Evolutionary conservation across 1,140 invertebrate species (phyloP), one percentile per base, ranked within the genome.

Genomic region (Drosophila hydei): DNA sequence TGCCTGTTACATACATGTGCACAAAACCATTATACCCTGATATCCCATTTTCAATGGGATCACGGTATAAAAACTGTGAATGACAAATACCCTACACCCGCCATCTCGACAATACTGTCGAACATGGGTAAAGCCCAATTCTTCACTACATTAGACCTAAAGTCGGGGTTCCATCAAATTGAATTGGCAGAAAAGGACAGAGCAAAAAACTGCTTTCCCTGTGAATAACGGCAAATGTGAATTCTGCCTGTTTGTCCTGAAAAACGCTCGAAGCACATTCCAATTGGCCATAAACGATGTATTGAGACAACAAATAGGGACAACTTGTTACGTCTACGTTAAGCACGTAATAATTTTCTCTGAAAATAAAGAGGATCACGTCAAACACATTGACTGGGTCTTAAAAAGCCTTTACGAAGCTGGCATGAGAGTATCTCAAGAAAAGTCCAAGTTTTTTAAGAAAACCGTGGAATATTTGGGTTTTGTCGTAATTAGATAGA

Each of bases 191-290:
- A 51, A 30, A 33, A 16, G 16, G 48, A 51, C 4, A 51, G 27
- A 16, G 48, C n/a, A 33, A 33, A 51, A 51, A 51, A 33, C 48
- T 14, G 48, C n/a, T 11, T 51, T 51, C 16, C 19, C 42, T 16
- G 42, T 43, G 19, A 43, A 43, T 16, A 43, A 43, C 9, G 42
- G 42, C 7, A 43, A 51, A 25, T 51, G 30, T 12, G 25, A 51
- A 5, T 51, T 33, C 14, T 51, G n/a, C 16, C 48, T 25, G 1
- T 51, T 51, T 25, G 48, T 25, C 7, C 12, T 51, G 16, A 33
- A 30, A 51, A 51, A 51, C n/a, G 48, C 48, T 3, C 48, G 25
- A 16, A 51, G 25, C 16, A 51, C 30, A 18, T 33, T 51, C 18
- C 48, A 33, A 12, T 18, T 25, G 14, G 25, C 25, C 14, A 51